phyloP scores from a whole-genome alignment of 1,140 invertebrate genomes.

The Heliconius congener region DNA sequence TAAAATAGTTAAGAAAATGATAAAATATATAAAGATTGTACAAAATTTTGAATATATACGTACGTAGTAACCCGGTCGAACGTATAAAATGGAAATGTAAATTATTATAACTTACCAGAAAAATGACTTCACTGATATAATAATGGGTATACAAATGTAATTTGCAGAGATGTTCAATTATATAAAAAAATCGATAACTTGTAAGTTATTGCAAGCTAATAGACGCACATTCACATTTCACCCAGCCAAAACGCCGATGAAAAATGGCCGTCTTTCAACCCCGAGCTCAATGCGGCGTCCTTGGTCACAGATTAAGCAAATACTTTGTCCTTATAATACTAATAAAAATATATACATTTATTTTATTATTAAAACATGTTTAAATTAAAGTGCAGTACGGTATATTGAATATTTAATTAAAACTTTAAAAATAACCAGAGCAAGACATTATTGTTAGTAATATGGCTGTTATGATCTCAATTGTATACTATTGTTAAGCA shows the following conservation, averaged over 20 bases:
- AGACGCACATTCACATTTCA: not conserved
- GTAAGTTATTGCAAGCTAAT: not conserved
- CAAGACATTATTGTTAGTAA: too few relatives aligned
- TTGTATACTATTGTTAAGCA: too few relatives aligned
- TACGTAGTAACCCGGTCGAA: conserved; percentile 2
- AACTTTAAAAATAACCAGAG: too few relatives aligned
- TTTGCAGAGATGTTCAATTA: not conserved
- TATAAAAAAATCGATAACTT: not conserved
- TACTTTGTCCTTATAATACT: not conserved
- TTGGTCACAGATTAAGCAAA: not conserved
- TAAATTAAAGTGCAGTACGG: not conserved
- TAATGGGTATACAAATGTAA: not conserved
- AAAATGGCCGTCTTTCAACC: conserved; percentile 5
- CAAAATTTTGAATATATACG: not conserved
- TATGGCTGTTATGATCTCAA: too few relatives aligned
- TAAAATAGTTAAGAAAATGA: not conserved
- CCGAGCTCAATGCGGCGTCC: not conserved
- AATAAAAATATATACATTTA: not conserved
- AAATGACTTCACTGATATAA: not conserved
- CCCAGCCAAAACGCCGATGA: conserved; percentile 5
- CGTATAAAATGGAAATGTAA: not conserved
- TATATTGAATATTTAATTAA: too few relatives aligned
- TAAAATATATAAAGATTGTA: not conserved
- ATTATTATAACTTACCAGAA: not conserved
- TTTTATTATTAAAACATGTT: not conserved